Base-by-base conservation (phyloP, 2,797 vertebrate genomes). In the Steatocranus sp. region DNA sequence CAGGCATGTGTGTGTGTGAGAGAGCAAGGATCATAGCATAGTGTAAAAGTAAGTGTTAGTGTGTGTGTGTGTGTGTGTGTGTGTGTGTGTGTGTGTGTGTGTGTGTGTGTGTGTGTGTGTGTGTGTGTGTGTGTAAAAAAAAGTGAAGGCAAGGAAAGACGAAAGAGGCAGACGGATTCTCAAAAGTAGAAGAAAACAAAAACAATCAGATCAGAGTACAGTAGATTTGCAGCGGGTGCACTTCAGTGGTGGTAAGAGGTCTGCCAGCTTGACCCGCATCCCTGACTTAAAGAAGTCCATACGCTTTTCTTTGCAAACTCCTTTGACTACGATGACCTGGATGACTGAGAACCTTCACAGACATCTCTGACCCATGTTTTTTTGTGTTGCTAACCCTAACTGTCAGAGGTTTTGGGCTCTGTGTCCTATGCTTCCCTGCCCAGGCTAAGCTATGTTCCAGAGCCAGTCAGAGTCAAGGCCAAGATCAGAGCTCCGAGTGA, bases 281-380 rank as follows among this genome's bases (percentile, higher is more conserved):
- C 91, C 85, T 92, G 88, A 94, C 91, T n/a, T n/a, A n/a, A n/a
- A n/a, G n/a, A n/a, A n/a, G n/a, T n/a, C n/a, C n/a, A n/a, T n/a
- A n/a, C n/a, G n/a, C n/a, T n/a, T n/a, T n/a, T n/a, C n/a, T n/a
- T n/a, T n/a, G n/a, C n/a, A n/a, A n/a, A n/a, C n/a, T n/a, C n/a
- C n/a, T n/a, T n/a, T n/a, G n/a, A n/a, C n/a, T n/a, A n/a, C n/a
- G n/a, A n/a, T n/a, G n/a, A n/a, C n/a, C n/a, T n/a, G n/a, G n/a
- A n/a, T n/a, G n/a, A n/a, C n/a, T n/a, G n/a, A n/a, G n/a, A n/a
- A n/a, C n/a, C n/a, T n/a, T n/a, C n/a, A n/a, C n/a, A n/a, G n/a
- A n/a, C n/a, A n/a, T 83, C 86, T 92, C 85, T 92, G 88, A 94
- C 91, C 91, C 70, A 23, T 63, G 82, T 38, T 81, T 54, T 58